phyloP scores from a whole-genome alignment of 2,113 vertebrate species.

The Tachysurus vachellii region DNA sequence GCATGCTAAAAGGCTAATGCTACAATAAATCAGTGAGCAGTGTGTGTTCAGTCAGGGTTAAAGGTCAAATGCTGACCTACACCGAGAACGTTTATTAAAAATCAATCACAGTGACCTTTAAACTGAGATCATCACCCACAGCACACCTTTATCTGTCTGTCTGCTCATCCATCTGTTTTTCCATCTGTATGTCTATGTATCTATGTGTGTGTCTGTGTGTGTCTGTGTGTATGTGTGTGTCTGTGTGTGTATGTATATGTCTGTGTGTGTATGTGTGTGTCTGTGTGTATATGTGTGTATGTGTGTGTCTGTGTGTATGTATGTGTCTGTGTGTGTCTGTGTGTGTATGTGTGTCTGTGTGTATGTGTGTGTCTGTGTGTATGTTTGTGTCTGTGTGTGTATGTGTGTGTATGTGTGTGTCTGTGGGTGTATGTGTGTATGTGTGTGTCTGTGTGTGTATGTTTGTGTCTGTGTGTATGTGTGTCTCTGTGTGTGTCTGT shows the following conservation, averaged over 20 bases:
- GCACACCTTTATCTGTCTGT: background rate
- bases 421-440: too few relatives aligned
- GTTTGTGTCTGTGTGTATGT: too few relatives aligned
- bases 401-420: too few relatives aligned
- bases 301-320: background rate
- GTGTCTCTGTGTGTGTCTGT: too few relatives aligned
- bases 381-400: too few relatives aligned
- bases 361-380: too few relatives aligned
- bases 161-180: background rate
- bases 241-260: background rate
- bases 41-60: conserved; percentile 19
- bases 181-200: background rate
- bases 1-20: background rate
- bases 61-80: conserved; percentile 42
- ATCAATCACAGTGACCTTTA: conserved; percentile 56
- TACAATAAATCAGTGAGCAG: conserved; percentile 5
- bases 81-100: conserved; percentile 52
- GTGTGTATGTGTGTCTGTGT: background rate
- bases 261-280: background rate
- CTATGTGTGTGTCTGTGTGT: background rate
- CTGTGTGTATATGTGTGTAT: background rate
- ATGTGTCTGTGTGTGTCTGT: background rate
- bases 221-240: background rate
- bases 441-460: too few relatives aligned
- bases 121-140: conserved; percentile 18